Evolutionary conservation across 2,113 vertebrate species (phyloP), one percentile per base, ranked within the genome.

Genomic region (Chaetops frenatus): DNA sequence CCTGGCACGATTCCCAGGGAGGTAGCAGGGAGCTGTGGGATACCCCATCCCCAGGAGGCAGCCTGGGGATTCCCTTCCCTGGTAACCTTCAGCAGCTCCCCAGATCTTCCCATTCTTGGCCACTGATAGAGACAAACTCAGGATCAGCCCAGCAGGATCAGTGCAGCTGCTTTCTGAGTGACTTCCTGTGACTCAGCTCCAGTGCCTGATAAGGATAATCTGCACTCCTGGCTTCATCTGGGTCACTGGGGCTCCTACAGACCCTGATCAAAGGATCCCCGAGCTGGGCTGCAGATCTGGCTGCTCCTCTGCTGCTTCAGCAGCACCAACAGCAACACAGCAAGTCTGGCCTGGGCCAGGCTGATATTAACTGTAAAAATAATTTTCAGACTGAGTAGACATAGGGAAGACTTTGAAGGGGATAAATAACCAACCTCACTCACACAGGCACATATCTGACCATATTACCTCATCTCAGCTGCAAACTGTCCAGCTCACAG

Each of bases 381-480:
- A 56, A 88, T 62, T 74, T 90, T 60, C 65, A 57, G 72, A 3
- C 60, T 29, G 22, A 0, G 0, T 1, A 81, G 78, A 87, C 22
- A 2, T 4, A 81, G 45, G 35, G 20, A 81, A 83, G 79, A 2
- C 86, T 86, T 94, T 95, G 73, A 93, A 94, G 86, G 60, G 79
- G 78, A 65, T 40, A 78, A 94, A 65, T 88, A 64, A 56, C 66
- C 13, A 71, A 36, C 76, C 70, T 92, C 40, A n/a, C 72, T 91
- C 12, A 6, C 77, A 90, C 61, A 96, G 84, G 35, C 86, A 45
- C 88, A 69, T 94, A 70, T 66, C 87, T 95, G 69, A 84, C 87
- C 29, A 3, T 65, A 96, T 96, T 96, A 96, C 92, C 85, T 97
- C 96, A 97, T 84, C 95, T 90, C 64, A n/a, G 71, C 77, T 71